Percentiles rank a stretch among this genome's conserved stretches.
These are phyloP conservation scores for Menidia menidia DNA, from an alignment of 2,797 vertebrate genomes.

Conservation along the genomic window DNA sequence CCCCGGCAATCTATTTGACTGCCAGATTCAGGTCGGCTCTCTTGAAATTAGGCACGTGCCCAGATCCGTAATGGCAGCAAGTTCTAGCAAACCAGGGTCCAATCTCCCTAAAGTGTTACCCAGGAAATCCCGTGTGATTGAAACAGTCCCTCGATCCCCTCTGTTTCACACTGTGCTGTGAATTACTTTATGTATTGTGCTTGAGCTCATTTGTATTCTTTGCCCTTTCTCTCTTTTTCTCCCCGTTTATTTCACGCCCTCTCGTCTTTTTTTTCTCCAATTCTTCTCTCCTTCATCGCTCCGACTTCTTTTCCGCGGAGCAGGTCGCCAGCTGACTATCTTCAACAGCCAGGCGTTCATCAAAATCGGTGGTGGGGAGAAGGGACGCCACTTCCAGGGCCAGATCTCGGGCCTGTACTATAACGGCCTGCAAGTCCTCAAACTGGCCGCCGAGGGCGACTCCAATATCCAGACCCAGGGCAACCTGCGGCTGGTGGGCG, in stretches of 20 bases:
- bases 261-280: constrained; percentile 24
- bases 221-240: constrained; percentile 40
- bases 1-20: constrained; percentile 71
- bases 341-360: constrained; percentile 97
- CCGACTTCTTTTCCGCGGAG: constrained; percentile 9
- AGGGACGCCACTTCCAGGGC: constrained; percentile 94
- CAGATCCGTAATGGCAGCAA: constrained; percentile 45
- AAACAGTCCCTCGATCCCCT: constrained; percentile 32
- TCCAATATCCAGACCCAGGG: constrained; percentile 91
- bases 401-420: constrained; percentile 97
- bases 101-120: constrained; percentile 71
- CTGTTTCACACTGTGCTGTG: constrained; percentile 30
- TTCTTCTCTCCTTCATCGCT: constrained; percentile 21
- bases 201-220: constrained; percentile 44
- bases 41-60: constrained; percentile 41
- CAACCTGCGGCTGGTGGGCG: constrained; percentile 92
- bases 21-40: constrained; percentile 55
- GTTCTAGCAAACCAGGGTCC: constrained; percentile 53
- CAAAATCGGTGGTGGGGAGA: constrained; percentile 91
- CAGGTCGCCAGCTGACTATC: constrained; percentile 96
- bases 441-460: constrained; percentile 93
- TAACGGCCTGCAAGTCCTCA: constrained; percentile 95
- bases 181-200: constrained; percentile 35
- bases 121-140: constrained; percentile 58
- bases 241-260: constrained; percentile 38